A percentile compares a stretch with the other conserved stretches of the same genome.
phyloP scores from a whole-genome alignment of 2,888 invertebrate genomes.

The Autographa pulchrina region DNA sequence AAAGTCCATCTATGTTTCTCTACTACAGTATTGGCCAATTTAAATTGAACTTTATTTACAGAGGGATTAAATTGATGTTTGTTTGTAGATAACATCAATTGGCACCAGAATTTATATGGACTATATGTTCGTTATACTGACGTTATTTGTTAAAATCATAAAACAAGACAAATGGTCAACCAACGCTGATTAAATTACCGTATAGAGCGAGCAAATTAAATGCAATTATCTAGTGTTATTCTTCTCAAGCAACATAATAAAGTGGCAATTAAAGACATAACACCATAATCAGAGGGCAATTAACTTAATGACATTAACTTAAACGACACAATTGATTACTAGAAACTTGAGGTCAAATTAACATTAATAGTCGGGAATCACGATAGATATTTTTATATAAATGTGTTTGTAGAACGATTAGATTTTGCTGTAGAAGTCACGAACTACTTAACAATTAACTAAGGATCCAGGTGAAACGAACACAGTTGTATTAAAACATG shows the following conservation, averaged over 20 bases:
- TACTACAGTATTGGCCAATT: no score
- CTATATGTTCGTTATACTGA: no score
- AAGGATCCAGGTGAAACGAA: no score
- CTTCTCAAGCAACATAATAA: slow-evolving; percentile 64
- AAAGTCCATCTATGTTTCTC: no score
- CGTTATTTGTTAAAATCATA: no score
- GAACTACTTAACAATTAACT: no score
- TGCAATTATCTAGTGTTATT: slow-evolving; percentile 53
- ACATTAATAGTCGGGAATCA: slow-evolving; percentile 72
- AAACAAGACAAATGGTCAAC: slow-evolving; percentile 12
- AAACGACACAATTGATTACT: slow-evolving; percentile 81
- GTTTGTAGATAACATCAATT: no score
- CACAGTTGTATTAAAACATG: no score
- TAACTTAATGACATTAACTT: slow-evolving; percentile 84
- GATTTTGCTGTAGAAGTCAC: not conserved
- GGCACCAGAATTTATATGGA: no score
- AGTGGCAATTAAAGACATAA: slow-evolving; percentile 78
- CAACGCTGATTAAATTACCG: slow-evolving; percentile 24
- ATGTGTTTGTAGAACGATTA: slow-evolving; percentile 12
- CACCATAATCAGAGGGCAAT: slow-evolving; percentile 81
- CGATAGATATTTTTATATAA: slow-evolving; percentile 54
- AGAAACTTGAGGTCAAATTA: slow-evolving; percentile 79
- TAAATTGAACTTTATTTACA: no score
- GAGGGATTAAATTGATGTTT: no score
- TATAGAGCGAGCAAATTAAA: slow-evolving; percentile 36